Evolutionary conservation across 2,888 invertebrate species (phyloP), one percentile per base, ranked within the genome.

Genomic region (Oasisia sp.): DNA sequence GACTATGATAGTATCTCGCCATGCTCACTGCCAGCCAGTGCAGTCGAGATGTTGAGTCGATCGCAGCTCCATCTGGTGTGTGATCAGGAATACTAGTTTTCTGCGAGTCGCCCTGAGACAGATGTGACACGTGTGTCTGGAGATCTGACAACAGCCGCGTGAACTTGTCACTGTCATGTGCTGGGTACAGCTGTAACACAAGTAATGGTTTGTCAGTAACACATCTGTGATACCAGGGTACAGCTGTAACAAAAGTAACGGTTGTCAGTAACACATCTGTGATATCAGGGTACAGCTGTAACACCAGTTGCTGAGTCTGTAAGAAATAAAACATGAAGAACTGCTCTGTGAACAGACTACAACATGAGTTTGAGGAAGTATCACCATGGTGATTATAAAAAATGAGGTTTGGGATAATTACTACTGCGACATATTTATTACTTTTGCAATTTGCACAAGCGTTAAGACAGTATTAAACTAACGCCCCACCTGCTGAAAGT

Each of bases 401-500:
- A 50, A 50, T 50, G 50, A 50, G 8, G 50, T 50, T 50, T 5
- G 9, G 50, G 50, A 50, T 50, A 50, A 14, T 50, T 50, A 50
- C 5, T 50, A 50, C 14, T 50, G 50, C 50, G 50, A 5, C 14
- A 50, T 50, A 12, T 50, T 50, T 50, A 50, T 50, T 50, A 5
- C 50, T 50, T 12, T 50, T 50, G 50, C 50, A 50, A 50, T 50
- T 50, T 50, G 50, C 50, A 12, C 2, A 11, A 50, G 50, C 12
- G 12, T 12, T 50, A 50, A 9, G 50, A 50, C 12, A 50, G 7
- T 50, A 50, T 50, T 27, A 74, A 19, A 0, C 74, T 4, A 19
- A 7, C 3, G 27, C 45, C 92, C 93, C 93, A 95, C 95, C 94
- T 94, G 94, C 19, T 94, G 94, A 93, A 96, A 96, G 27, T 94